A percentile compares a stretch with the other conserved stretches of the same genome.
Conservation (phyloP, 2,888 invertebrate species). For the Urechis unicinctus region DNA sequence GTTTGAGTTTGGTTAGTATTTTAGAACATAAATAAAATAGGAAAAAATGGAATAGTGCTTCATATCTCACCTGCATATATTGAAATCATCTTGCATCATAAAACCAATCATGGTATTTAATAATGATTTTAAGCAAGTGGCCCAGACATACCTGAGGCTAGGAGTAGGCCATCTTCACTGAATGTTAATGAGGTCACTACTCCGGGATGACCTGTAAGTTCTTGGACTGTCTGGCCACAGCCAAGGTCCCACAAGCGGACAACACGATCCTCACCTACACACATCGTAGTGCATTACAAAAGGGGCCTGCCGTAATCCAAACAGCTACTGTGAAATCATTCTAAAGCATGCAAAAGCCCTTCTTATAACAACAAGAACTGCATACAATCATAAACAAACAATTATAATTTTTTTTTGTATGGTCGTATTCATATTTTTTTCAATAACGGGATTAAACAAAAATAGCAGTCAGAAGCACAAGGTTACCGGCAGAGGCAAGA, state of each 20-base stretch:
- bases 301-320: background rate
- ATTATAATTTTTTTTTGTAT: too few species aligned
- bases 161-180: constrained; percentile 57
- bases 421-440: too few species aligned
- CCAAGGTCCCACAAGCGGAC: constrained; percentile 70
- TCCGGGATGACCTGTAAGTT: constrained; percentile 62
- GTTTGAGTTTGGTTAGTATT: too few species aligned
- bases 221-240: constrained; percentile 60
- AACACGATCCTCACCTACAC: constrained; percentile 15
- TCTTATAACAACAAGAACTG: background rate
- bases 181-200: constrained; percentile 62
- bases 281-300: background rate
- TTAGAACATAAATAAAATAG: too few species aligned
- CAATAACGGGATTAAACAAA: too few species aligned
- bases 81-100: too few species aligned
- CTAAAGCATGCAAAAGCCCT: background rate
- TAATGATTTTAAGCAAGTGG: background rate
- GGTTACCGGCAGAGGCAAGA: constrained; percentile 73
- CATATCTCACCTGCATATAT: too few species aligned
- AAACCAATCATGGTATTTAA: too few species aligned
- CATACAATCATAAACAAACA: too few species aligned
- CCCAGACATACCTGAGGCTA: constrained; percentile 59
- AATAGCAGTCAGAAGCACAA: too few species aligned
- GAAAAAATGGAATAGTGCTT: too few species aligned
- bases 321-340: background rate